Conservation (phyloP, 2,113 vertebrate genomes). For the Oreochromis aureus region DNA sequence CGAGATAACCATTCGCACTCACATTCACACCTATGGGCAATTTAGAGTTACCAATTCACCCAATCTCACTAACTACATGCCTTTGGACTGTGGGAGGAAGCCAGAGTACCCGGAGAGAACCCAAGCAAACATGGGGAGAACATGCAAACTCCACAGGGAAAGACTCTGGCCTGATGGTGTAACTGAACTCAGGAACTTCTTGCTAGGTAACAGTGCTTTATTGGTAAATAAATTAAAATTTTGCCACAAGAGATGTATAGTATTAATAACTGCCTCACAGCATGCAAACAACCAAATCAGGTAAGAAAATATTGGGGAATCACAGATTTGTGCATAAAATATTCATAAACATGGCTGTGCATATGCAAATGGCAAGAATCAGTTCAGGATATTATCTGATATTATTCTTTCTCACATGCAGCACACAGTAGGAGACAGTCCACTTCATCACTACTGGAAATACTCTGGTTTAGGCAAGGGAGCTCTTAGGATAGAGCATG, state of each 20-base stretch:
- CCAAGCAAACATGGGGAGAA: neutral
- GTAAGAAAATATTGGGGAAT: neutral
- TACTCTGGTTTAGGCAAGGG: neutral
- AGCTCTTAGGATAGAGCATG: neutral
- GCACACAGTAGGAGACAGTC: neutral
- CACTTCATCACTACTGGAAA: neutral
- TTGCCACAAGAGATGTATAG: neutral
- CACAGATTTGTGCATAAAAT: neutral
- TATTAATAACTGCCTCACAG: neutral
- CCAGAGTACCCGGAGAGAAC: neutral
- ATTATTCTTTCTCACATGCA: neutral
- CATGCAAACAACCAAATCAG: neutral
- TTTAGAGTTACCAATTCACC: neutral
- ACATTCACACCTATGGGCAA: neutral
- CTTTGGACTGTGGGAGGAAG: neutral
- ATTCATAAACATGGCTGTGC: neutral
- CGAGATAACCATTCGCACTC: accelerated
- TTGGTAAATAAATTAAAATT: neutral
- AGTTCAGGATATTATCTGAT: neutral
- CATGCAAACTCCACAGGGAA: neutral
- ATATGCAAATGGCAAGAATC: neutral
- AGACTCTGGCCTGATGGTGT: accelerated
- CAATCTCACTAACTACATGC: neutral
- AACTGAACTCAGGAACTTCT: neutral
- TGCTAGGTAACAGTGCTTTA: neutral